Evolutionary conservation across 2,113 vertebrate genomes (phyloP).

Genomic region (Esox niger): DNA sequence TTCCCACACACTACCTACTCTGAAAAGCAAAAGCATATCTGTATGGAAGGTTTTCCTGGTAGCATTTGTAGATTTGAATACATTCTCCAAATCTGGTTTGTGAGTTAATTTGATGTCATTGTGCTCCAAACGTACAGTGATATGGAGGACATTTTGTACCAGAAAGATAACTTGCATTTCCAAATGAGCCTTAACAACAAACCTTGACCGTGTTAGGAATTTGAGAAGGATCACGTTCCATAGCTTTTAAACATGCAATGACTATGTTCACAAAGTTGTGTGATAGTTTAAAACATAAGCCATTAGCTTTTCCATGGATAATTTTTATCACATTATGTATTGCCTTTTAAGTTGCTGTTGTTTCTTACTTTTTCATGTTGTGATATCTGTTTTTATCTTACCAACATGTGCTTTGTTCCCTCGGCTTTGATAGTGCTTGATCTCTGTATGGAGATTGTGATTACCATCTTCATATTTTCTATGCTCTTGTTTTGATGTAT

Average conservation of each 20-base stretch:
- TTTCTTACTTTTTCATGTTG: background rate
- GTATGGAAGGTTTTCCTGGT: too few relatives aligned
- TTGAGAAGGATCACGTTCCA: background rate
- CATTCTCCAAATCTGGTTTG: too few relatives aligned
- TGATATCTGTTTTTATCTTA: constrained; percentile 4
- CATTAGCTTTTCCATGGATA: background rate
- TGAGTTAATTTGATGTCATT: too few relatives aligned
- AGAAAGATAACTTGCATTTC: background rate
- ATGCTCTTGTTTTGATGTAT: background rate
- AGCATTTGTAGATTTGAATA: too few relatives aligned
- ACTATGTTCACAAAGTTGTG: too few relatives aligned
- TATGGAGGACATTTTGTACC: constrained; percentile 15
- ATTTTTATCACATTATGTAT: too few relatives aligned
- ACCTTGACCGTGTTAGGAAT: background rate
- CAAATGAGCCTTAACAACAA: background rate
- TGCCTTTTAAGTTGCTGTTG: background rate
- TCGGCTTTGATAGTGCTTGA: background rate
- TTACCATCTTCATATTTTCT: background rate
- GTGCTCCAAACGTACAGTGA: background rate
- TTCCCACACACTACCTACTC: too few relatives aligned
- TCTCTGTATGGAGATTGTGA: background rate
- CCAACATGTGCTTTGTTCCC: background rate
- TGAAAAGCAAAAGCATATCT: too few relatives aligned
- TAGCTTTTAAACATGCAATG: background rate
- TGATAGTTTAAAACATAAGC: too few relatives aligned